Conservation (phyloP, 2,797 vertebrate species). For the Hylomyscus alleni region DNA sequence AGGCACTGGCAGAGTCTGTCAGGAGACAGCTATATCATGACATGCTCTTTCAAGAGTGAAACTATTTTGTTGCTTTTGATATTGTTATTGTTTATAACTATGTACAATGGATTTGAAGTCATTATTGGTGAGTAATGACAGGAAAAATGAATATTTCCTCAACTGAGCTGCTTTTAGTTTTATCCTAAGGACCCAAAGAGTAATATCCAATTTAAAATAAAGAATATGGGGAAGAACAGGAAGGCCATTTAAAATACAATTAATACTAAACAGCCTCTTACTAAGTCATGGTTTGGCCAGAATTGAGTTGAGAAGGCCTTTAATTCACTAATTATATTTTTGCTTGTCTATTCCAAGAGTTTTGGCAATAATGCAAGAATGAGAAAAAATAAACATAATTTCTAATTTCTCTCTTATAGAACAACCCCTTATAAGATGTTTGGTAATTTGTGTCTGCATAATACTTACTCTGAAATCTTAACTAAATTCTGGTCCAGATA, state of each 20-base stretch:
- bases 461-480: background rate
- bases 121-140: background rate
- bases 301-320: background rate
- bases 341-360: background rate
- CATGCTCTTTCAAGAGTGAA: background rate
- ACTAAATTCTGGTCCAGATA: background rate
- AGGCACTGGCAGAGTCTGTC: too few relatives aligned
- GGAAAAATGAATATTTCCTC: background rate
- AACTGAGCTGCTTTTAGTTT: background rate
- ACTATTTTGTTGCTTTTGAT: background rate
- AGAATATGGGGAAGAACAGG: background rate
- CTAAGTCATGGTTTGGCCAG: background rate
- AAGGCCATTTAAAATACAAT: background rate
- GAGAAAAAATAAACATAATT: background rate
- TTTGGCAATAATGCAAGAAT: background rate
- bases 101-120: background rate
- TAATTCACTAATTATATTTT: background rate
- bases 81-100: background rate
- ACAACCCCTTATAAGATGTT: background rate
- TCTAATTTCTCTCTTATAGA: background rate
- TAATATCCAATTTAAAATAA: background rate
- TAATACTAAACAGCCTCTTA: background rate
- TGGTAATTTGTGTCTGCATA: background rate
- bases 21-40: too few relatives aligned
- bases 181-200: background rate